Evolutionary conservation across 2,888 invertebrate species (phyloP), one percentile per base, ranked within the genome.

Genomic region (Heteromurus nitidus): DNA sequence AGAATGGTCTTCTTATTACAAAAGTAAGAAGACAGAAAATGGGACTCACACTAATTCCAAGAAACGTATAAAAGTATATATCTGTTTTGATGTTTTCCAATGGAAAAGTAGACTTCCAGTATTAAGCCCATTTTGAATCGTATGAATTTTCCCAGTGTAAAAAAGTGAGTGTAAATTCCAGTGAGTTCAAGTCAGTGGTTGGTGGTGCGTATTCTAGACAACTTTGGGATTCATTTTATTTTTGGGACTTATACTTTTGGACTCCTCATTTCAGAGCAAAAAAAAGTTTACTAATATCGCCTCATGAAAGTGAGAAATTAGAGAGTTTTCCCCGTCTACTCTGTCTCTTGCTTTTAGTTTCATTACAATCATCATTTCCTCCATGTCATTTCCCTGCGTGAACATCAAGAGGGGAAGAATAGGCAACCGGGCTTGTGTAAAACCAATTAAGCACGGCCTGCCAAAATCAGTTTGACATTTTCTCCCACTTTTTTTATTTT

Each of bases 201-300:
- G 16, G 13, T 44, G 13, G 44, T 44, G 44, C 44, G 44, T 13
- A n/a, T 44, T 44, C 16, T 44, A 13, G n/a, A n/a, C 44, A 44
- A 50, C 20, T 20, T 50, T 50, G 22, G 20, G 22, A 9, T 50
- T 50, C 18, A 22, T 50, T 68, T 69, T 68, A 60, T 30, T 24
- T 30, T 28, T 20, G 42, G n/a, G n/a, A n/a, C n/a, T n/a, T n/a
- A n/a, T n/a, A n/a, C n/a, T n/a, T n/a, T n/a, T n/a, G n/a, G n/a
- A n/a, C n/a, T n/a, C n/a, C n/a, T n/a, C n/a, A n/a, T n/a, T n/a
- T n/a, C n/a, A n/a, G n/a, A n/a, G n/a, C 28, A 31, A 30, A 62
- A 75, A 75, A 76, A 76, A 76, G 76, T 76, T 76, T 76, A 67
- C 58, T 75, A 68, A 76, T 76, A 76, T 69, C 68, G 62, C 60